Evolutionary conservation across 2,888 invertebrate genomes (phyloP).

Genomic region (Ophion ventricosus): DNA sequence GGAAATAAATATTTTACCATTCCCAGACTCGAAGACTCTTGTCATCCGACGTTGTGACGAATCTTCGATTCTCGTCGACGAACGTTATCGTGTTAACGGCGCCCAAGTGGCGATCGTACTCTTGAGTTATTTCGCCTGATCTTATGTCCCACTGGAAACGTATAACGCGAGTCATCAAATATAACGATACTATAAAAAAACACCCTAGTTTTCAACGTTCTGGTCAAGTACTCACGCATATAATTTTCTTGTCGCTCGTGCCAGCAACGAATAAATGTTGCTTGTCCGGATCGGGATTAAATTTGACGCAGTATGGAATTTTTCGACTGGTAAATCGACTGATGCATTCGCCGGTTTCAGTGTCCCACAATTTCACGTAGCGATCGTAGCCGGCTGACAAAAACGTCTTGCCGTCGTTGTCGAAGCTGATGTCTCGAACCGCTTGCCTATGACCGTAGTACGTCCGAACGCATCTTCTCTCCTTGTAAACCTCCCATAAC

Average conservation of each 20-base stretch:
- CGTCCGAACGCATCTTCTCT: conserved; percentile 95
- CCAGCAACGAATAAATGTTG: conserved; percentile 99
- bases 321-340: conserved; percentile 97
- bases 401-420: conserved; percentile 96
- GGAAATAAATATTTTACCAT: conserved; percentile 86
- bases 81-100: conserved; percentile 99
- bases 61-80: conserved; percentile 98
- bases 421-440: conserved; percentile 97
- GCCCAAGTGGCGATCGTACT: conserved; percentile 99
- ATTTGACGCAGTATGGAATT: conserved; percentile 99
- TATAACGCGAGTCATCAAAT: conserved; percentile 21
- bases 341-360: conserved; percentile 95
- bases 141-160: conserved; percentile 95
- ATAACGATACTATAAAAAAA: neutral
- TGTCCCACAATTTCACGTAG: conserved; percentile 99
- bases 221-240: conserved; percentile 91
- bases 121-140: conserved; percentile 97
- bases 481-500: conserved; percentile 99
- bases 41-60: conserved; percentile 99
- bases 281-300: conserved; percentile 98
- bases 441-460: conserved; percentile 99
- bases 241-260: conserved; percentile 99
- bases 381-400: conserved; percentile 98
- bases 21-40: conserved; percentile 99
- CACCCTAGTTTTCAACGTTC: neutral